phyloP scores from a whole-genome alignment of 2,113 vertebrate species.

The Apeltes quadracus region DNA sequence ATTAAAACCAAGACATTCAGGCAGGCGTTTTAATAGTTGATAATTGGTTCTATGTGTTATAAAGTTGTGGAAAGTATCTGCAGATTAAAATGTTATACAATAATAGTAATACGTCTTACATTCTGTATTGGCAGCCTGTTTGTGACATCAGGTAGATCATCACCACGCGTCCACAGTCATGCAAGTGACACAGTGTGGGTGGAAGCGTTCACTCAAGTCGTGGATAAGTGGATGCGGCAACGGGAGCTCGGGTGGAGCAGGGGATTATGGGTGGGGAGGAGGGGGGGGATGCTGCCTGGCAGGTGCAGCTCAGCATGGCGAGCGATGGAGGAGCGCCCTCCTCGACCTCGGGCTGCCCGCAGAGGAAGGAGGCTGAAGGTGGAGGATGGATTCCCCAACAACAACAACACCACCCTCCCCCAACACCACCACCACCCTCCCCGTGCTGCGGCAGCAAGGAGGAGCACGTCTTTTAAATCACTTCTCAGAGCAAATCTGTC shows the following conservation, averaged over 20 bases:
- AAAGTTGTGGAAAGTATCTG: too few species aligned
- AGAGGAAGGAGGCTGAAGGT: conserved; percentile 37
- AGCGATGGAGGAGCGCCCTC: conserved; percentile 1
- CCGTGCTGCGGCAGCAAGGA: neutral
- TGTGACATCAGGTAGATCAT: too few species aligned
- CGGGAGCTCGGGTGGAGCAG: conserved; percentile 10
- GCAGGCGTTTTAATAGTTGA: neutral
- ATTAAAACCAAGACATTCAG: neutral
- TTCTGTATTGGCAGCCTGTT: too few species aligned
- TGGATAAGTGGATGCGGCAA: neutral
- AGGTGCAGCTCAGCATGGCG: conserved; percentile 38
- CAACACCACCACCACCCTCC: neutral
- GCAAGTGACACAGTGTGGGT: neutral
- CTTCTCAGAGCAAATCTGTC: neutral
- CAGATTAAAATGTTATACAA: too few species aligned
- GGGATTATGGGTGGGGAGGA: conserved; percentile 57
- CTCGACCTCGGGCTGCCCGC: conserved; percentile 33
- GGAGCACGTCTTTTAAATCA: neutral
- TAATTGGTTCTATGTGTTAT: too few species aligned
- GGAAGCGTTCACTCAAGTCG: neutral
- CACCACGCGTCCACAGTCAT: neutral
- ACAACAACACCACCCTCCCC: neutral
- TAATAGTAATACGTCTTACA: too few species aligned
- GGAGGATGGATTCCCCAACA: conserved; percentile 17
- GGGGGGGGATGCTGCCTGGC: conserved; percentile 52